These are phyloP conservation scores for Hyles lineata DNA, from an alignment of 2,888 invertebrate species.

Conservation along the genomic window DNA sequence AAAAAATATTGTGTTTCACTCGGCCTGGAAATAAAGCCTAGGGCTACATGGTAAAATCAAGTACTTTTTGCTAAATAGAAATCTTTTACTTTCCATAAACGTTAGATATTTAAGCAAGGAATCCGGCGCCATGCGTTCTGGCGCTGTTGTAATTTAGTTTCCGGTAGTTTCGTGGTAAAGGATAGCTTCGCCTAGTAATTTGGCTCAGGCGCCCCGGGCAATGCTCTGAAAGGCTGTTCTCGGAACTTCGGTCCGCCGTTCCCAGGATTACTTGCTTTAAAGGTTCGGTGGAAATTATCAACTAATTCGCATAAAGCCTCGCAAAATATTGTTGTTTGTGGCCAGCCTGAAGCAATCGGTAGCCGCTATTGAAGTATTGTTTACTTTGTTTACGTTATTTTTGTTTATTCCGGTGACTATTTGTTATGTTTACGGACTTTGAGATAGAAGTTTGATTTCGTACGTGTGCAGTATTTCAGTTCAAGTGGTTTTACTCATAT, in stretches of 20 bases:
- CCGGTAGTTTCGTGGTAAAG: conserved; percentile 46
- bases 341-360: conserved; percentile 3
- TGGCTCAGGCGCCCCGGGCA: conserved; percentile 46
- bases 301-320: background rate
- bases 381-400: background rate
- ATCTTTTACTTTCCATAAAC: background rate
- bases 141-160: conserved; percentile 44
- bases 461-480: too few relatives aligned
- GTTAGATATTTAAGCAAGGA: background rate
- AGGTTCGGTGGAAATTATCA: conserved; percentile 22
- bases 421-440: background rate
- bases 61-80: background rate
- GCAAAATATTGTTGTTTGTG: conserved; percentile 12
- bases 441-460: too few relatives aligned
- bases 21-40: too few relatives aligned
- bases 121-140: background rate
- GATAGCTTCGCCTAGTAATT: conserved; percentile 47
- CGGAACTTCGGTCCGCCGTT: background rate
- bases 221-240: conserved; percentile 36
- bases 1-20: too few relatives aligned
- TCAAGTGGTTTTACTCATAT: too few relatives aligned
- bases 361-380: background rate
- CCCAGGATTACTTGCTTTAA: conserved; percentile 15
- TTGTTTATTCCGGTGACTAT: background rate
- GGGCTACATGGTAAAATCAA: background rate